These are phyloP conservation scores for Macquaria ambigua DNA, from an alignment of 2,113 vertebrate genomes.

Conservation along the genomic window DNA sequence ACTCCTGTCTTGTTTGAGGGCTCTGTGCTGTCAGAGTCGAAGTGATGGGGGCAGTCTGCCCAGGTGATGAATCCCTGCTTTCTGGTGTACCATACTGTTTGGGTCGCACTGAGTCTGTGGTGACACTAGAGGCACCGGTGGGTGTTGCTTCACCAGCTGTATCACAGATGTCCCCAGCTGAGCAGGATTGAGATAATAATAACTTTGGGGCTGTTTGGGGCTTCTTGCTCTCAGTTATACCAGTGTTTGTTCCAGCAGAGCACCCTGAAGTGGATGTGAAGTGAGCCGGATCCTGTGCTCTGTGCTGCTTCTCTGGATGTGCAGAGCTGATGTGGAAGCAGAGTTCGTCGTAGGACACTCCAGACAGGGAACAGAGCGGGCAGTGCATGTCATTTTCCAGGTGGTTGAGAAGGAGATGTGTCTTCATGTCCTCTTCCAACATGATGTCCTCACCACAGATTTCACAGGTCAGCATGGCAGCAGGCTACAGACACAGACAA, in stretches of 20 bases:
- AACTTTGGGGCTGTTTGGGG: background rate
- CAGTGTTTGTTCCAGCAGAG: background rate
- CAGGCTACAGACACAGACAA: constrained; percentile 19
- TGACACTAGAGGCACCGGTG: background rate
- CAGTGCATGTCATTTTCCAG: constrained; percentile 80
- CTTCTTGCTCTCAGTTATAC: background rate
- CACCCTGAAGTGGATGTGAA: background rate
- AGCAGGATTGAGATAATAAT: background rate
- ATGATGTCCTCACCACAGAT: constrained; percentile 85
- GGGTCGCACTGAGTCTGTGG: background rate
- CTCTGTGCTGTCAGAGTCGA: background rate
- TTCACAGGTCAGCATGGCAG: constrained; percentile 86
- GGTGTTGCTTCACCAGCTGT: background rate
- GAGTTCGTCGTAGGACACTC: constrained; percentile 85
- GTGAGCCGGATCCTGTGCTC: background rate
- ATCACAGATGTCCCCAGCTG: background rate
- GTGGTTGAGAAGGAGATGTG: constrained; percentile 81
- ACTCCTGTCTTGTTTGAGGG: background rate
- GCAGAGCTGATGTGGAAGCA: constrained; percentile 81
- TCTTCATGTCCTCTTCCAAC: constrained; percentile 84
- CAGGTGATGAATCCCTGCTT: background rate
- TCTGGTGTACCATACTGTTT: background rate
- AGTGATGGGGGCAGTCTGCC: background rate
- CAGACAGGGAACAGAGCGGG: constrained; percentile 84
- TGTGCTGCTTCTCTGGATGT: constrained; percentile 76